Conservation (phyloP, 2,888 invertebrate species). For the Yponomeuta plumbellus region DNA sequence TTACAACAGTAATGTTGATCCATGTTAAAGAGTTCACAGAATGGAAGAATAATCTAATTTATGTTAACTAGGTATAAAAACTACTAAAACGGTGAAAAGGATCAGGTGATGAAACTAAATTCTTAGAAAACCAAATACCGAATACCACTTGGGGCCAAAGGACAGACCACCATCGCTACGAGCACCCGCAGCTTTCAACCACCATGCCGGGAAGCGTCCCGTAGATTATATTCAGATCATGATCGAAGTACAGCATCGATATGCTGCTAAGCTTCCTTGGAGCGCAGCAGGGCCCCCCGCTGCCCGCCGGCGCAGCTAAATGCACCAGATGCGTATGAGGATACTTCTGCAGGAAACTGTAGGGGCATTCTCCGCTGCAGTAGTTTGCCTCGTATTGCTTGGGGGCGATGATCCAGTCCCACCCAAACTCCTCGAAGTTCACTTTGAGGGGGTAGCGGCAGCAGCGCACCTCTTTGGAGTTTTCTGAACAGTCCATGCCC, state of each 20-base stretch:
- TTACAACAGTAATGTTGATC: too few species aligned
- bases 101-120: not conserved
- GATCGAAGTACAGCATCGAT: slow-evolving; percentile 94
- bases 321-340: slow-evolving; percentile 93
- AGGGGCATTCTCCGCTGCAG: slow-evolving; percentile 96
- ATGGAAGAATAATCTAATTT: too few species aligned
- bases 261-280: slow-evolving; percentile 92
- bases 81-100: not conserved
- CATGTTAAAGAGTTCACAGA: too few species aligned
- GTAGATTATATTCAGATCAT: slow-evolving; percentile 90
- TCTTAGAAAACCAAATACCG: slow-evolving; percentile 13
- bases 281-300: slow-evolving; percentile 94
- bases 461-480: slow-evolving; percentile 88
- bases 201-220: slow-evolving; percentile 95
- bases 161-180: slow-evolving; percentile 69
- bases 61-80: too few species aligned
- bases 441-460: slow-evolving; percentile 96
- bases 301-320: slow-evolving; percentile 84
- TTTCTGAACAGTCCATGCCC: slow-evolving; percentile 89
- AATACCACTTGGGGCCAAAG: slow-evolving; percentile 38
- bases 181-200: slow-evolving; percentile 94
- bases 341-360: slow-evolving; percentile 89
- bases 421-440: slow-evolving; percentile 96
- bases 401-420: slow-evolving; percentile 99
- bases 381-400: slow-evolving; percentile 96